These are phyloP conservation scores for Rhombomys opimus DNA, from an alignment of 2,113 vertebrate species.

Conservation along the genomic window DNA sequence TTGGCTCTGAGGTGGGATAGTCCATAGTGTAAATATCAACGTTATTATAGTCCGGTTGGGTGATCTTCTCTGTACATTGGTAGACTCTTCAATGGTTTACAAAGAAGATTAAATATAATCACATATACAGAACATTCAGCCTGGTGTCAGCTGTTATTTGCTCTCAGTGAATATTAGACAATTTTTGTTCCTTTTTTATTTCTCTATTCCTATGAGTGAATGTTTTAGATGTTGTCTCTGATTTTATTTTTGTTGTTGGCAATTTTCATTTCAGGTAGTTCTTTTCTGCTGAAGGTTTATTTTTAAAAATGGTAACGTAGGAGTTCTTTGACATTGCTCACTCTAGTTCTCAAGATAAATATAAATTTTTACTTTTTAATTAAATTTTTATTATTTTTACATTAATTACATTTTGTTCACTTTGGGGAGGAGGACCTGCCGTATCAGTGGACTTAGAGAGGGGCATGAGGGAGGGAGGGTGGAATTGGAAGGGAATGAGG, in stretches of 20 bases:
- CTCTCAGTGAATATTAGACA: not conserved
- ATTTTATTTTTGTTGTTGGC: not conserved
- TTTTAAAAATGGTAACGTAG: not conserved
- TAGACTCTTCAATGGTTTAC: not conserved
- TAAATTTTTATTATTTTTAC: too few species aligned
- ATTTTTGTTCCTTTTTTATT: not conserved
- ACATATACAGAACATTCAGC: not conserved
- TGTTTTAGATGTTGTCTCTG: not conserved
- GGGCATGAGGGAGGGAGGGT: too few species aligned
- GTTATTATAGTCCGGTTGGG: not conserved
- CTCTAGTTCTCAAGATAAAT: conserved; percentile 26
- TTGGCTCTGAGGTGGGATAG: not conserved
- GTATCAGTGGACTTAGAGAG: too few species aligned
- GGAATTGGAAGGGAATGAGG: too few species aligned
- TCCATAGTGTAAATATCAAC: not conserved
- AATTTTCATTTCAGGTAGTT: not conserved
- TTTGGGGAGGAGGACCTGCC: too few species aligned
- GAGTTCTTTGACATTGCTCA: not conserved
- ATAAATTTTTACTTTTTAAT: not conserved
- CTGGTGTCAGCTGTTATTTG: not conserved
- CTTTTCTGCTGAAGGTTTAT: not conserved
- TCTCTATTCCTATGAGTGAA: not conserved
- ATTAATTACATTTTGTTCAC: too few species aligned
- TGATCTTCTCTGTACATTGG: not conserved
- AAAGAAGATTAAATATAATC: not conserved